phyloP scores from a whole-genome alignment of 2,888 invertebrate genomes.

The Melanophora roralis region DNA sequence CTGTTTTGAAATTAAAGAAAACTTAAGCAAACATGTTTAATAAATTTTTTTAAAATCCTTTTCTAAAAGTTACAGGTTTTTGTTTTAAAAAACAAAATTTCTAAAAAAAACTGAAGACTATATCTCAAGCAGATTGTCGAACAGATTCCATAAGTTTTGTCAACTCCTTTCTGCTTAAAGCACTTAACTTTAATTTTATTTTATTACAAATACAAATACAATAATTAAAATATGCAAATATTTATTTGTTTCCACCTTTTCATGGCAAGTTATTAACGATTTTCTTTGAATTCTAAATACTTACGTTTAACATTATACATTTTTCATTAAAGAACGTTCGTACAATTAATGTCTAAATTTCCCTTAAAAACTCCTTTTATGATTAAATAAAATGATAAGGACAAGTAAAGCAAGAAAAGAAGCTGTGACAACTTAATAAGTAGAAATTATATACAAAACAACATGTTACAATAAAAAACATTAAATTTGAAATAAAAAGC shows the following conservation, averaged over 20 bases:
- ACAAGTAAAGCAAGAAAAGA: neutral
- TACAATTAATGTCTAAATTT: neutral
- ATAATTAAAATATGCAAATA: no score
- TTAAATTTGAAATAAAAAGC: neutral
- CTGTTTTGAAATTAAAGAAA: neutral
- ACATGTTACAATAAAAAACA: conserved; percentile 32
- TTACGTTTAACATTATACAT: neutral
- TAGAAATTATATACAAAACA: conserved; percentile 38
- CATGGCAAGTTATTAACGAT: neutral
- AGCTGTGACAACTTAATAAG: conserved; percentile 39
- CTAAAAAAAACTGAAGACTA: no score
- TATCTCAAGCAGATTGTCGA: no score
- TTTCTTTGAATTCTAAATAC: neutral
- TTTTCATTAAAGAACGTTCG: neutral
- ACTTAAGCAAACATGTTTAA: no score
- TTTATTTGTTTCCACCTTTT: no score
- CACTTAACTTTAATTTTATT: neutral
- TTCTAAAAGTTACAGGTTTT: no score
- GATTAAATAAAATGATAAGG: conserved; percentile 6
- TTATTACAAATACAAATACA: neutral
- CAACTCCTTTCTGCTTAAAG: no score
- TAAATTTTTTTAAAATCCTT: no score
- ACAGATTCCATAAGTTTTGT: no score
- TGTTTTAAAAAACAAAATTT: no score
- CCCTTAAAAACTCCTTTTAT: neutral